Base-by-base conservation (phyloP, 2,797 vertebrate species). In the Morelia viridis region DNA sequence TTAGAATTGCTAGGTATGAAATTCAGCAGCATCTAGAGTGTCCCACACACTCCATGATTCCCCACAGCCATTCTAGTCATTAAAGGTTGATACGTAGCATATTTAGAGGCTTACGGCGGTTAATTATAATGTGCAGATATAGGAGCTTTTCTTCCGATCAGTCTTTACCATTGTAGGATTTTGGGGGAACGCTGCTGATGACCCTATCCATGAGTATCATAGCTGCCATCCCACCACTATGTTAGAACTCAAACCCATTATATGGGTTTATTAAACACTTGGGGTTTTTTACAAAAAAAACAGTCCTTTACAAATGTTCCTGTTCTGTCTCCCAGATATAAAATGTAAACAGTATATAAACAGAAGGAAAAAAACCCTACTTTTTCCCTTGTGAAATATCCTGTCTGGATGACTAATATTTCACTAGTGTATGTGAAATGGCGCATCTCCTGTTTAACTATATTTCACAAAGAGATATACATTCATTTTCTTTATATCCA, bases 391-490 rank as follows among this genome's bases (percentile, higher is more conserved):
- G 5, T 31, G 28, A 22, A 83, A 56, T 8, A 5, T 28, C 26
- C 26, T 3, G 41, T 56, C 56, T 58, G 41, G 24, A 56, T 83
- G 53, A 41, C 50, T 92, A 71, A 41, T 87, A 95, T 96, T 96
- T 95, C 92, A 94, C 65, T 94, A 88, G 94, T 95, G 94, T 93
- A 87, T 94, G 86, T 96, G 93, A 94, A 96, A 93, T 94, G 94
- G 92, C 94, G 91, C 80, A 65, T 87, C 93, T 94, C 93, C 57
- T 85, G n/a, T 91, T 89, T 92, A 90, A 94, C 92, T 87, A 50
- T 62, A 56, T 94, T 89, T 41, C 53, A 61, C 57, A 0, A 90
- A 88, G n/a, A 53, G 87, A 1, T 56, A 28, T 64, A 19, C 57
- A 86, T 71, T 68, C n/a, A 76, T 88, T 90, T 65, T 60, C 80